Evolutionary conservation across 2,113 vertebrate species (phyloP), one percentile per base, ranked within the genome.

Genomic region (Myotis davidii): DNA sequence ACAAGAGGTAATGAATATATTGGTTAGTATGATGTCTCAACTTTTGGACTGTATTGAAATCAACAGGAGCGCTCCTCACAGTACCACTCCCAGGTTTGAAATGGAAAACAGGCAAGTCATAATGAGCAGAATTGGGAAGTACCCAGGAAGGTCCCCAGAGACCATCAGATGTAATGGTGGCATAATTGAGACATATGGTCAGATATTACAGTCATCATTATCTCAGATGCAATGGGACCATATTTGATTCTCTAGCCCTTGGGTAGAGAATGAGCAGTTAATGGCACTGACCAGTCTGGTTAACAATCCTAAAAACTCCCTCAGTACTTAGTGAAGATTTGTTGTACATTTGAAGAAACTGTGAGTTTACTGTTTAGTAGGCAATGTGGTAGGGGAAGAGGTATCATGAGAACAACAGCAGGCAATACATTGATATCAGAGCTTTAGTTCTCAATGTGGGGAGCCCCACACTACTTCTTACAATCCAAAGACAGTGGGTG

Each of bases 31-130:
- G 74, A 81, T 67, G 27, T 61, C 45, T 91, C 74, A 64, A 54
- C 21, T 18, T 95, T 90, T 45, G 64, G 27, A 87, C 8, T 52
- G n/a, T n/a, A 89, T 81, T 48, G 90, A 67, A 76, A 95, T 92
- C 23, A 95, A 27, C 29, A 81, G 39, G 32, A 92, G 1, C 27
- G 2, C 20, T 76, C 39, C 27, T 92, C 69, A 79, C 29, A 89
- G 11, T 52, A 54, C 39, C 21, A 76, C 5, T 16, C 34, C 23
- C 25, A 29, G 1, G 3, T 12, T 21, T 95, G 52, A 81, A 65
- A 90, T 42, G 37, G 54, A 94, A 23, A 89, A 45, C 2, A 34
- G 27, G 9, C 11, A 87, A 81, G 56, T 74, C 59, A 34, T 50
- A 76, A 89, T 12, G 12, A 85, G 23, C 37, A 95, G 21, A 48